These are phyloP conservation scores for Bradysia coprophila DNA, from an alignment of 1,140 invertebrate species.

Conservation along the genomic window DNA sequence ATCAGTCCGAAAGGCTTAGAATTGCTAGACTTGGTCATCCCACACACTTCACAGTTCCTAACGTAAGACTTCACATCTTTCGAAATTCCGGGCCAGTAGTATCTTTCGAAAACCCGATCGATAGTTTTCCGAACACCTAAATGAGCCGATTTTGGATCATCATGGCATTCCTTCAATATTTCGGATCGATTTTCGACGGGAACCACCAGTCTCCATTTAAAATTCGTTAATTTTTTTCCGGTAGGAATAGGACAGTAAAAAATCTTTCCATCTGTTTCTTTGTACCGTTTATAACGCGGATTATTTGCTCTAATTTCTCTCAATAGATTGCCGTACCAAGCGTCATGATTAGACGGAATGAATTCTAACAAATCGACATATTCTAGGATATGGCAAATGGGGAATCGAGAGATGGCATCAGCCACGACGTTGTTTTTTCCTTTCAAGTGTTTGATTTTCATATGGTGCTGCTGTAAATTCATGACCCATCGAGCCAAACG, in stretches of 20 bases:
- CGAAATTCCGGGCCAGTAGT: neutral
- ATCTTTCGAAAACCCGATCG: neutral
- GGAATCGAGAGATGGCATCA: slow-evolving; percentile 18
- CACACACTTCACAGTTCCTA: slow-evolving; percentile 1
- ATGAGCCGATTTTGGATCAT: neutral
- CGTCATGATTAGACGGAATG: too few relatives aligned
- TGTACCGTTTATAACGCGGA: too few relatives aligned
- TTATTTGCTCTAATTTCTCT: too few relatives aligned
- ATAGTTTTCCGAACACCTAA: slow-evolving; percentile 4
- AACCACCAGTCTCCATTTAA: slow-evolving; percentile 4
- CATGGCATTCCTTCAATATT: neutral
- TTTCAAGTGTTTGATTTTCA: slow-evolving; percentile 20
- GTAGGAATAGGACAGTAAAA: too few relatives aligned
- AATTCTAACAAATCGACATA: too few relatives aligned
- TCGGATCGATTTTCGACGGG: neutral
- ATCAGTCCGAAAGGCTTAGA: slow-evolving; percentile 2
- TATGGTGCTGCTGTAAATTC: slow-evolving; percentile 21
- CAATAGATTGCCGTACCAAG: too few relatives aligned
- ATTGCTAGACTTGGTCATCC: slow-evolving; percentile 4
- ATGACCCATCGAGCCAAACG: slow-evolving; percentile 25
- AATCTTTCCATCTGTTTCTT: too few relatives aligned
- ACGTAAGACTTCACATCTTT: slow-evolving; percentile 1
- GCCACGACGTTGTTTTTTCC: slow-evolving; percentile 17
- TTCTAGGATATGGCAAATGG: too few relatives aligned
- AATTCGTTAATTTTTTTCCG: too few relatives aligned